These are phyloP conservation scores for Lanistes nyassanus DNA, from an alignment of 1,140 invertebrate species.

Conservation along the genomic window DNA sequence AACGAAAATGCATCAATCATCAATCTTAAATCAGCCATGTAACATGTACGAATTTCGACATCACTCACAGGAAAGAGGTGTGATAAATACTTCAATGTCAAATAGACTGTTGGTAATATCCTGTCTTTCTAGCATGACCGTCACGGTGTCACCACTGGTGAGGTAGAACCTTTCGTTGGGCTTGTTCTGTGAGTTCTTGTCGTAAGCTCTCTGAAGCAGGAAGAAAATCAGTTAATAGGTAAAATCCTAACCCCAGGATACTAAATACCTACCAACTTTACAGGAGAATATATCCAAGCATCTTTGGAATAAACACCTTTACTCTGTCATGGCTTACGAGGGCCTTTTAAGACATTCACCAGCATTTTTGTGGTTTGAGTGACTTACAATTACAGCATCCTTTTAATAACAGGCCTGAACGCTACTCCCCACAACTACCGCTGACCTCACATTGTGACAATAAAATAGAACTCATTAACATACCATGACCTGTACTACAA, in stretches of 20 bases:
- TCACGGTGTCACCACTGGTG: constrained; percentile 29
- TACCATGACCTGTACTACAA: neutral
- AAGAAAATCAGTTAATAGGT: neutral
- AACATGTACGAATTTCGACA: neutral
- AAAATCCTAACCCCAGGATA: neutral
- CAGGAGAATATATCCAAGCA: too few relatives aligned
- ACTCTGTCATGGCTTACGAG: too few relatives aligned
- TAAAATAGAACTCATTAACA: neutral
- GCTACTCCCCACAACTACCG: neutral
- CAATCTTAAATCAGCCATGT: too few relatives aligned
- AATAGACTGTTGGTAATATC: constrained; percentile 22
- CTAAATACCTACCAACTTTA: too few relatives aligned
- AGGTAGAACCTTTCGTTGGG: constrained; percentile 16
- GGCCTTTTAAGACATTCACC: too few relatives aligned
- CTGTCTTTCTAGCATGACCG: constrained; percentile 25
- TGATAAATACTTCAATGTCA: constrained; percentile 36
- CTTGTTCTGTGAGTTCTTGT: constrained; percentile 20
- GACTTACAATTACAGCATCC: too few relatives aligned
- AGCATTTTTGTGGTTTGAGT: too few relatives aligned
- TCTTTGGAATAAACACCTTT: too few relatives aligned
- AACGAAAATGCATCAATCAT: neutral
- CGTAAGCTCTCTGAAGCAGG: constrained; percentile 33
- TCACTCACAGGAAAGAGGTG: constrained; percentile 30
- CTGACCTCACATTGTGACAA: neutral
- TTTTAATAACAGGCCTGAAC: too few relatives aligned